phyloP scores from a whole-genome alignment of 2,888 invertebrate genomes.

The Athalia circularis region DNA sequence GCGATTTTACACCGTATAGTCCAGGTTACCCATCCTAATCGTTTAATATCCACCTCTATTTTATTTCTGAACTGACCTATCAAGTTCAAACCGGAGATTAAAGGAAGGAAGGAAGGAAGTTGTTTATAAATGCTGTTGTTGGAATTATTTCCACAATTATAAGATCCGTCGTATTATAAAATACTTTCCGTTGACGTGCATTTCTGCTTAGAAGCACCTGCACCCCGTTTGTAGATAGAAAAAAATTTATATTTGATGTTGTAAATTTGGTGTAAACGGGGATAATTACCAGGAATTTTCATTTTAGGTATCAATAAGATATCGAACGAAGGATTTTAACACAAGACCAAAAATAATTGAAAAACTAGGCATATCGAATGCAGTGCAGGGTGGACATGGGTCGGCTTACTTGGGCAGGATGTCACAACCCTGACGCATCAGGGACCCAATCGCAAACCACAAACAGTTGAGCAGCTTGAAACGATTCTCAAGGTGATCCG shows the following conservation, averaged over 20 bases:
- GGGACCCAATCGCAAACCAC: constrained; percentile 97
- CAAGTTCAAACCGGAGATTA: too few species aligned
- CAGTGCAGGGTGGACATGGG: constrained; percentile 22
- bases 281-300: neutral
- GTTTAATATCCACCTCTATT: too few species aligned
- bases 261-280: neutral
- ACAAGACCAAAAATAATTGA: neutral
- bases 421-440: constrained; percentile 97
- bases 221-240: neutral
- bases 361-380: constrained; percentile 20
- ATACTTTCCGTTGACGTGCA: constrained; percentile 39
- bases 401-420: constrained; percentile 92
- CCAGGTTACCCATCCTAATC: too few species aligned
- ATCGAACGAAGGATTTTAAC: neutral
- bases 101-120: too few species aligned
- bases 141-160: too few species aligned
- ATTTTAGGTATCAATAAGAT: neutral
- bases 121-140: too few species aligned
- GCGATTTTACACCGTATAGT: too few species aligned
- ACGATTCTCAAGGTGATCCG: constrained; percentile 91
- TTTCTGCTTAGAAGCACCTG: constrained; percentile 10
- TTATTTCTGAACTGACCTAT: too few species aligned
- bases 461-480: constrained; percentile 95
- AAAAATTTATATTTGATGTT: neutral
- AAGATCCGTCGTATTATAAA: too few species aligned